Conservation (phyloP, 1,140 invertebrate species). For the Achatina immaculata region DNA sequence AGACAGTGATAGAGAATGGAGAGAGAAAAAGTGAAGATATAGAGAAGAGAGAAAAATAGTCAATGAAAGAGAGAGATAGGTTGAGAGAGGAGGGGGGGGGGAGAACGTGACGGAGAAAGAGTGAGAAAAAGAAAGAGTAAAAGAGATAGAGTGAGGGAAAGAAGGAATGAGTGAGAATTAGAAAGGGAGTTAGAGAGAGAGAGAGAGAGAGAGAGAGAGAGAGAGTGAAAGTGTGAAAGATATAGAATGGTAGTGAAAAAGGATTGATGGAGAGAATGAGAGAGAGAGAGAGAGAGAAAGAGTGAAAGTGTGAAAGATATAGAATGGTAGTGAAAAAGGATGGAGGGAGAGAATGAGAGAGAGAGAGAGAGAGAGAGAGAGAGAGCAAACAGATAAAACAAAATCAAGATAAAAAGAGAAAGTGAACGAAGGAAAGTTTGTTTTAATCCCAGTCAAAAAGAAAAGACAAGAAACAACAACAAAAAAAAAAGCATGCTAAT, state of each 20-base stretch:
- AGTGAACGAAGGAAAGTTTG: background rate
- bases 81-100: background rate
- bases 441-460: background rate
- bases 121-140: background rate
- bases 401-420: background rate
- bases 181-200: too few species aligned
- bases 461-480: background rate
- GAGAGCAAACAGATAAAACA: background rate
- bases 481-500: background rate
- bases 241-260: too few species aligned
- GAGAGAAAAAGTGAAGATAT: background rate
- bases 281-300: too few species aligned
- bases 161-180: too few species aligned
- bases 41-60: slow-evolving; percentile 1
- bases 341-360: background rate
- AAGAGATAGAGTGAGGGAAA: too few species aligned
- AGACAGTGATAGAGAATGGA: background rate
- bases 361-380: background rate
- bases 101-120: background rate
- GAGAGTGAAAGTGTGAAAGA: too few species aligned
- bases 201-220: too few species aligned
- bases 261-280: too few species aligned
- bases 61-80: slow-evolving; percentile 1
- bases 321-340: background rate
- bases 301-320: background rate